These are phyloP conservation scores for Aptenodytes patagonicus DNA, from an alignment of 2,113 vertebrate genomes.

Conservation along the genomic window DNA sequence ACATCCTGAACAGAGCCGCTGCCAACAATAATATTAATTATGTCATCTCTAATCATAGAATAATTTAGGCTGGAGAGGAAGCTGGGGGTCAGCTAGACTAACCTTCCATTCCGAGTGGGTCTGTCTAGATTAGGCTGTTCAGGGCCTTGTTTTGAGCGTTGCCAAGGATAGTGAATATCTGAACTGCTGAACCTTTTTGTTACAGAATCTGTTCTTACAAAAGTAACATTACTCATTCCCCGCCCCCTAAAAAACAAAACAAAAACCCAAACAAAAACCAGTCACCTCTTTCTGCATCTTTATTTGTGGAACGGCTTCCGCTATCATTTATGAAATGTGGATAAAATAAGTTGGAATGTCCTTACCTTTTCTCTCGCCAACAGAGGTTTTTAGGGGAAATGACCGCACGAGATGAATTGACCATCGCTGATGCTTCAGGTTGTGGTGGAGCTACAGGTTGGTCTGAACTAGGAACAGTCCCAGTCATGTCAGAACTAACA, in stretches of 20 bases:
- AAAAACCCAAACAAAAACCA: not conserved
- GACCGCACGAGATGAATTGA: not conserved
- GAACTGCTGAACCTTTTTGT: not conserved
- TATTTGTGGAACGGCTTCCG: not conserved
- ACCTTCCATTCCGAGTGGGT: not conserved
- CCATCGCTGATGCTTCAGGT: not conserved
- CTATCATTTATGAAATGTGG: not conserved
- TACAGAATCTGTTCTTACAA: not conserved
- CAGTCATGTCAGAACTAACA: not conserved
- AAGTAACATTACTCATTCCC: not conserved
- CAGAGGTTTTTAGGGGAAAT: not conserved
- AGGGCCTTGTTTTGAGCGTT: not conserved
- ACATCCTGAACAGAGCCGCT: not conserved
- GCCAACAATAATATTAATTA: not conserved
- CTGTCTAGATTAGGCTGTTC: not conserved
- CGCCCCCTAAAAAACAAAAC: accelerated
- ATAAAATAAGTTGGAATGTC: not conserved
- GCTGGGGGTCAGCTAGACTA: not conserved
- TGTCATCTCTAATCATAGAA: not conserved
- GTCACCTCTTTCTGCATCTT: not conserved
- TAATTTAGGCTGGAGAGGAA: not conserved
- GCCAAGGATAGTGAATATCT: not conserved
- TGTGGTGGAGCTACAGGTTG: not conserved
- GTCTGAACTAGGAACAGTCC: not conserved
- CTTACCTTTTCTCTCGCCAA: not conserved